Evolutionary conservation across 2,797 vertebrate genomes (phyloP).

Genomic region (Clamator glandarius): DNA sequence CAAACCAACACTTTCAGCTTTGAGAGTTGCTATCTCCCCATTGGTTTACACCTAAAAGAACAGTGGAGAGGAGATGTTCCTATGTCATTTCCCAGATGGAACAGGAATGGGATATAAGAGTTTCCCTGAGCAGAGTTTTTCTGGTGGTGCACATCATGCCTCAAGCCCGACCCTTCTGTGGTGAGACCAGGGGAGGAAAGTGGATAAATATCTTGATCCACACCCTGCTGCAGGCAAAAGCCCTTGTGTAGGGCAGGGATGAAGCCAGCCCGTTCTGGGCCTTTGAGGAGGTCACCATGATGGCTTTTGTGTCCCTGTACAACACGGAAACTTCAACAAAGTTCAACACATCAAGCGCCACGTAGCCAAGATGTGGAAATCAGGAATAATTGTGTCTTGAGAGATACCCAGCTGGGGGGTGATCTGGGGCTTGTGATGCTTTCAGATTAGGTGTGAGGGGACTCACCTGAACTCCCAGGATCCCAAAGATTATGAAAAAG

Average conservation of each 20-base stretch:
- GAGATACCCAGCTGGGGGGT: background rate
- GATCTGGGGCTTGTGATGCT: accelerated
- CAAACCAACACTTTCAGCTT: background rate
- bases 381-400: background rate
- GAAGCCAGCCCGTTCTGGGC: background rate
- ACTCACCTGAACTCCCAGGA: constrained; percentile 96
- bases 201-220: background rate
- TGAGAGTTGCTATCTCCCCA: background rate
- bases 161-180: background rate
- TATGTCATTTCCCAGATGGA: background rate
- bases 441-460: background rate
- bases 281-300: background rate
- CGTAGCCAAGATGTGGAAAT: background rate
- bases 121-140: background rate
- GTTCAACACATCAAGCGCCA: background rate
- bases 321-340: background rate
- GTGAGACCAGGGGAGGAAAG: background rate
- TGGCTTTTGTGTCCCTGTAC: background rate
- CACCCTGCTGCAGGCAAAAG: background rate
- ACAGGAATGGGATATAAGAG: background rate
- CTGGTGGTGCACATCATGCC: background rate
- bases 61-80: background rate
- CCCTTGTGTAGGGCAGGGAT: background rate
- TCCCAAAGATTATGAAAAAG: constrained; percentile 99
- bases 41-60: background rate